phyloP scores from a whole-genome alignment of 2,797 vertebrate species.

The Myiothlypis chrysogaster region DNA sequence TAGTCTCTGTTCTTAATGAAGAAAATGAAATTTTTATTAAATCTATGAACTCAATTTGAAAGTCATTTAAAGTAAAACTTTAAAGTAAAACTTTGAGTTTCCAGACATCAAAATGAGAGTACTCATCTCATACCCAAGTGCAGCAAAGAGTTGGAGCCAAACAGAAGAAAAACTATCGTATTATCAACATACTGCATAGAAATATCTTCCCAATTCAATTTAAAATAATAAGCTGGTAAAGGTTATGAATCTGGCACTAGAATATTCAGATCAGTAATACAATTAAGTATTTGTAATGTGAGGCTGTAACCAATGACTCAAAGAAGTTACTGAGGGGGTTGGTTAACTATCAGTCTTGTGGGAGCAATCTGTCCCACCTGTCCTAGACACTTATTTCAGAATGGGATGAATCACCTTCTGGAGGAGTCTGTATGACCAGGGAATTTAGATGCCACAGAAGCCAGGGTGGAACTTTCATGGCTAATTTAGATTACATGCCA shows the following conservation, averaged over 20 bases:
- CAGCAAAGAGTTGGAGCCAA: background rate
- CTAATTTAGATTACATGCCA: background rate
- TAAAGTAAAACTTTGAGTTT: background rate
- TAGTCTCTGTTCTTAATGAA: background rate
- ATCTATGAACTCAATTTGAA: background rate
- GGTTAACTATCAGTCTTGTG: background rate
- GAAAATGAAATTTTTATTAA: background rate
- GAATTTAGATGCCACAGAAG: background rate
- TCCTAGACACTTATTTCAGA: background rate
- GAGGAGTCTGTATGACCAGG: background rate
- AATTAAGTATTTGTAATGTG: background rate
- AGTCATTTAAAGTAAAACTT: background rate
- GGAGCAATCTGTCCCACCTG: background rate
- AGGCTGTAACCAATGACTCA: background rate
- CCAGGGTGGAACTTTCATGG: background rate
- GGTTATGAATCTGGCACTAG: background rate
- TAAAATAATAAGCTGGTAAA: background rate
- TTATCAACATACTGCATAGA: background rate
- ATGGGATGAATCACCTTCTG: background rate
- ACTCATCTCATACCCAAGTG: background rate
- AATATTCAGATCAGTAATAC: background rate
- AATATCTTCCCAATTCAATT: background rate
- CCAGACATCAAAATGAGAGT: background rate
- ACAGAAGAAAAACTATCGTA: background rate
- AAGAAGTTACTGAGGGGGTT: background rate